A percentile compares a stretch with the other conserved stretches of the same genome.
Evolutionary conservation across 2,113 vertebrate species (phyloP).

Genomic region (Pteruthius melanotis): DNA sequence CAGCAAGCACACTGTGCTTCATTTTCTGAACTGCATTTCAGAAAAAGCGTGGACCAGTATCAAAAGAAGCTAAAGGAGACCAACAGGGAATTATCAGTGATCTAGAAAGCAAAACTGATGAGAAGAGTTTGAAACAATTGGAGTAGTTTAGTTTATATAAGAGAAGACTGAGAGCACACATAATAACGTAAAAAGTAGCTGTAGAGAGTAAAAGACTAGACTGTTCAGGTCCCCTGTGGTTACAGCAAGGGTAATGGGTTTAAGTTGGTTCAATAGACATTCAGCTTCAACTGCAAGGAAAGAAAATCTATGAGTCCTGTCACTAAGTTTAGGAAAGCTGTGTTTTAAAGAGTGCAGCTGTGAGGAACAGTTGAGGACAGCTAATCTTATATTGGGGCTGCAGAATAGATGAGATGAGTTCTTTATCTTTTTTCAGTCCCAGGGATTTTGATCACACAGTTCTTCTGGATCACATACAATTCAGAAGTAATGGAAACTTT

Average conservation of each 20-base stretch:
- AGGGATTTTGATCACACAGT: not conserved
- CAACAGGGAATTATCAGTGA: not conserved
- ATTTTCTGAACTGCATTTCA: constrained; percentile 36
- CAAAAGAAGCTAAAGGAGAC: constrained; percentile 19
- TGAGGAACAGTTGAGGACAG: constrained; percentile 9
- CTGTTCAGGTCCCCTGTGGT: constrained; percentile 31
- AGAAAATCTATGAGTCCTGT: constrained; percentile 37
- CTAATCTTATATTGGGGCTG: not conserved
- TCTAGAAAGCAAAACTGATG: constrained; percentile 45
- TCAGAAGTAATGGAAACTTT: not conserved
- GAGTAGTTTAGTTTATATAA: constrained; percentile 47
- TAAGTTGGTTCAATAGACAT: constrained; percentile 44
- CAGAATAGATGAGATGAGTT: not conserved
- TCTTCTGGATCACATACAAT: not conserved
- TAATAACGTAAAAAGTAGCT: constrained; percentile 36
- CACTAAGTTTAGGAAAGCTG: constrained; percentile 4
- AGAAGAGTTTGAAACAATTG: constrained; percentile 54
- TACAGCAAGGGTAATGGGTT: constrained; percentile 39
- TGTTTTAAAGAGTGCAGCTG: constrained; percentile 32
- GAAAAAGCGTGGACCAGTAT: not conserved
- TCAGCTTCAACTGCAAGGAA: constrained; percentile 15
- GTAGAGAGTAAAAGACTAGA: constrained; percentile 34
- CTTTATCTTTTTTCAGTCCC: not conserved
- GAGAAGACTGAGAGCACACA: constrained; percentile 29
- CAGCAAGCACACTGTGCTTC: constrained; percentile 20